phyloP scores from a whole-genome alignment of 2,888 invertebrate species.

The Chouioia cunea region DNA sequence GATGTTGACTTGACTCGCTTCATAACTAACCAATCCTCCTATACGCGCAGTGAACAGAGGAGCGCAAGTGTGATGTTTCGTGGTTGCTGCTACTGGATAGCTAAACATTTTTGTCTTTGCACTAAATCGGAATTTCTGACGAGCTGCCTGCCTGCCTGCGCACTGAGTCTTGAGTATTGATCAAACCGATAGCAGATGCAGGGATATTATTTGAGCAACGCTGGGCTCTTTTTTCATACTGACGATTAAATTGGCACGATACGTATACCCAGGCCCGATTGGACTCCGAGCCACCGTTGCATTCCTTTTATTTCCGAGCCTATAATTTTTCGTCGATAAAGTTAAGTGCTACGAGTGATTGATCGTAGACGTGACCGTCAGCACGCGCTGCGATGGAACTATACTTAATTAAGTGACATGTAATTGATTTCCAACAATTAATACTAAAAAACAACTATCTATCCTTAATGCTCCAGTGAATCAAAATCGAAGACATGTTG shows the following conservation, averaged over 20 bases:
- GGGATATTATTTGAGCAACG: not conserved
- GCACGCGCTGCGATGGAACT: slow-evolving; percentile 4
- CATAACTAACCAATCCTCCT: slow-evolving; percentile 46
- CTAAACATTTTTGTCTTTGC: slow-evolving; percentile 36
- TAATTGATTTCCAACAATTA: slow-evolving; percentile 36
- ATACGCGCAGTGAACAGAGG: no score
- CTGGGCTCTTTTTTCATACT: no score
- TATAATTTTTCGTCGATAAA: no score
- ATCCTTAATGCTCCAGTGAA: slow-evolving; percentile 23
- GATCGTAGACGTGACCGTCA: not conserved
- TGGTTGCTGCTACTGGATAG: no score
- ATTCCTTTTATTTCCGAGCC: no score
- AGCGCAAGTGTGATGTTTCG: no score
- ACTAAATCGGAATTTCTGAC: slow-evolving; percentile 50
- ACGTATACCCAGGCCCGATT: no score
- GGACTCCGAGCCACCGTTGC: no score
- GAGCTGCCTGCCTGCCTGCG: slow-evolving; percentile 15
- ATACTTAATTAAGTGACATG: slow-evolving; percentile 16
- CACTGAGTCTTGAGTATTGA: not conserved
- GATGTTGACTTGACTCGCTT: slow-evolving; percentile 36
- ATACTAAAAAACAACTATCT: slow-evolving; percentile 28
- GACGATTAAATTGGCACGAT: no score
- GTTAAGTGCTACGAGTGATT: no score
- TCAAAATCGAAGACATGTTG: slow-evolving; percentile 35
- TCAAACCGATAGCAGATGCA: not conserved